Conservation (phyloP, 2,888 invertebrate genomes). For the Drosophila prostipennis region DNA sequence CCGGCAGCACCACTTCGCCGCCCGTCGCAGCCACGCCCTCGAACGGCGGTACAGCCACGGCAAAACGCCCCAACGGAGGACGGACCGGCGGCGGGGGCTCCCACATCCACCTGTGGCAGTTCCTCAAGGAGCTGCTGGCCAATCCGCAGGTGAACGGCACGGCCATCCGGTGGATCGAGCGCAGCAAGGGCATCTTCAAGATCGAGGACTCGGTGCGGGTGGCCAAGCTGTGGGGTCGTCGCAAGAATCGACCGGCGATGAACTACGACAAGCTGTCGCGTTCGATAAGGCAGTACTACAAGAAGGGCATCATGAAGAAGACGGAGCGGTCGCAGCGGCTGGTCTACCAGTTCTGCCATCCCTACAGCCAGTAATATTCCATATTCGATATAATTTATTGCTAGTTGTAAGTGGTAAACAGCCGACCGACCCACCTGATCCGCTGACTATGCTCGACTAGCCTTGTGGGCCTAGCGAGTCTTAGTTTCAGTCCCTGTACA, state of each 20-base stretch:
- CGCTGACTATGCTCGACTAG: slow-evolving; percentile 71
- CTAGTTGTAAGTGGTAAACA: slow-evolving; percentile 51
- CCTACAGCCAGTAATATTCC: slow-evolving; percentile 90
- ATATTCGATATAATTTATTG: slow-evolving; percentile 53
- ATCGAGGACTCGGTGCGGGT: slow-evolving; percentile 99
- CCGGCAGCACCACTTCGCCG: slow-evolving; percentile 11
- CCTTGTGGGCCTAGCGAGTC: slow-evolving; percentile 57
- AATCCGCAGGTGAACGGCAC: slow-evolving; percentile 95
- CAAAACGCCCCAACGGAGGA: slow-evolving; percentile 65
- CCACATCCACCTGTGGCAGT: slow-evolving; percentile 99
- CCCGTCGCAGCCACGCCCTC: slow-evolving; percentile 33
- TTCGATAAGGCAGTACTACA: slow-evolving; percentile 99
- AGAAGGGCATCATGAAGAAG: slow-evolving; percentile 99
- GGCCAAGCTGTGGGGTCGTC: slow-evolving; percentile 98
- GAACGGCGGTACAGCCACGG: slow-evolving; percentile 46
- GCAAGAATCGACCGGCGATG: slow-evolving; percentile 99
- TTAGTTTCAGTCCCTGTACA: slow-evolving; percentile 62
- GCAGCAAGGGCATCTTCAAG: slow-evolving; percentile 97
- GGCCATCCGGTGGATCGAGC: slow-evolving; percentile 98
- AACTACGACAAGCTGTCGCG: slow-evolving; percentile 99
- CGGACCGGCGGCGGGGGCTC: slow-evolving; percentile 89
- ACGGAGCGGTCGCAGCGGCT: slow-evolving; percentile 98
- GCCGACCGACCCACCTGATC: slow-evolving; percentile 23
- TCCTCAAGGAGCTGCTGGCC: slow-evolving; percentile 96
- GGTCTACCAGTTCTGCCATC: slow-evolving; percentile 99